phyloP scores from a whole-genome alignment of 2,113 vertebrate species.

The Sterrhoptilus dennistouni region DNA sequence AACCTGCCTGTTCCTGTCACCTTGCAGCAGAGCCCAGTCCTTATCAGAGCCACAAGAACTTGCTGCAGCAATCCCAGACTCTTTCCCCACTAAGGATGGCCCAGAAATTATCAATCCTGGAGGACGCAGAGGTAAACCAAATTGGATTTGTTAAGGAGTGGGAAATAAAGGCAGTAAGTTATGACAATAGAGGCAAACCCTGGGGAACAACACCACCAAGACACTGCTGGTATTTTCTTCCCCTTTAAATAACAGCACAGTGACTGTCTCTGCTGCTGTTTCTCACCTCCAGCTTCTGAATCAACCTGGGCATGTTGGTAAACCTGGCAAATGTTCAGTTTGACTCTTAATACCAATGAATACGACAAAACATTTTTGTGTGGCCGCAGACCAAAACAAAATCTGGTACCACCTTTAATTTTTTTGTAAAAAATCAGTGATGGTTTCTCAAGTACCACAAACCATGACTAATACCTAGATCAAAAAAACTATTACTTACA shows the following conservation, averaged over 20 bases:
- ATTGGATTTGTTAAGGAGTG: neutral
- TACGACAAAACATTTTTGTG: accelerated
- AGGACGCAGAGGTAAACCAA: neutral
- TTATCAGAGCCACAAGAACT: neutral
- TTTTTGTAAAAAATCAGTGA: neutral
- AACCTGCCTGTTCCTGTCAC: neutral
- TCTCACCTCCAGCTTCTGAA: neutral
- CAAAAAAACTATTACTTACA: neutral
- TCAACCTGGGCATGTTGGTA: accelerated
- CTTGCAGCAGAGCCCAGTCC: neutral
- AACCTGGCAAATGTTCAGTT: neutral
- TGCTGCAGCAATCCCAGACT: neutral
- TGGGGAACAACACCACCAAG: neutral
- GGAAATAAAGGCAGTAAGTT: neutral
- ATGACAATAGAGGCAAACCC: neutral
- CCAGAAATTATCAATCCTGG: neutral
- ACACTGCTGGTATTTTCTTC: neutral
- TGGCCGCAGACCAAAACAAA: neutral
- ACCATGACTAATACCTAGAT: neutral
- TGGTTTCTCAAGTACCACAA: neutral
- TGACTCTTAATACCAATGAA: neutral
- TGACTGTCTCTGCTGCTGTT: neutral
- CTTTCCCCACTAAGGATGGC: neutral
- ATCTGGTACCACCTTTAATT: neutral
- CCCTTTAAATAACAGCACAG: neutral